These are phyloP conservation scores for Dysmachus trigonus DNA, from an alignment of 2,888 invertebrate genomes.

Conservation along the genomic window DNA sequence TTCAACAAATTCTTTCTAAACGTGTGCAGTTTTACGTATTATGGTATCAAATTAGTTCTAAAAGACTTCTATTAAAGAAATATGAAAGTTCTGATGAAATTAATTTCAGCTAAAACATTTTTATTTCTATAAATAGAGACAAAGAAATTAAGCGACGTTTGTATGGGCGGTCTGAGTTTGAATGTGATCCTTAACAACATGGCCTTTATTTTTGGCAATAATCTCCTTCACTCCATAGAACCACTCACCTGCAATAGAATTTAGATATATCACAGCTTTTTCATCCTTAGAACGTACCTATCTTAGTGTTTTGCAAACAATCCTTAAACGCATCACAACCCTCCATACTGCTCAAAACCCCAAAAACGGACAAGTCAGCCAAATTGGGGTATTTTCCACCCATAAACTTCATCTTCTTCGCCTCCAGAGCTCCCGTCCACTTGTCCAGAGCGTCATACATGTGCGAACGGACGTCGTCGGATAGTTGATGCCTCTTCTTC, in stretches of 20 bases:
- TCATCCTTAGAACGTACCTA: constrained; percentile 66
- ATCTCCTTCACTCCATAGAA: constrained; percentile 76
- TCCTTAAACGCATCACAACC: constrained; percentile 92
- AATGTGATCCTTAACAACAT: constrained; percentile 54
- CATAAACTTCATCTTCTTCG: constrained; percentile 78
- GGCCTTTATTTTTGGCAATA: constrained; percentile 58
- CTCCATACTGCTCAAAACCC: constrained; percentile 90
- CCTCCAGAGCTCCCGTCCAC: constrained; percentile 78
- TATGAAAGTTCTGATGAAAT: background rate
- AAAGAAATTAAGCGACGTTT: constrained; percentile 24
- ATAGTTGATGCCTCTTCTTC: constrained; percentile 84
- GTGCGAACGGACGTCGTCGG: constrained; percentile 87
- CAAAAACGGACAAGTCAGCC: constrained; percentile 91
- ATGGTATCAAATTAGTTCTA: too few relatives aligned
- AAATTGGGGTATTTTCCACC: constrained; percentile 90
- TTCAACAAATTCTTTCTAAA: too few relatives aligned
- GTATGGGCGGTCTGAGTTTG: background rate
- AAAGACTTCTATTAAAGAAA: background rate
- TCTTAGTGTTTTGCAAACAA: constrained; percentile 75
- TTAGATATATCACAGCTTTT: constrained; percentile 65
- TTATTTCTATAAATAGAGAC: background rate
- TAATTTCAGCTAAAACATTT: background rate
- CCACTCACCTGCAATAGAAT: constrained; percentile 66
- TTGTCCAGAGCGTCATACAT: constrained; percentile 87
- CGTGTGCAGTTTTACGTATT: too few relatives aligned